Conservation (phyloP, 2,888 invertebrate species). For the Aleiodes leptofemur region DNA sequence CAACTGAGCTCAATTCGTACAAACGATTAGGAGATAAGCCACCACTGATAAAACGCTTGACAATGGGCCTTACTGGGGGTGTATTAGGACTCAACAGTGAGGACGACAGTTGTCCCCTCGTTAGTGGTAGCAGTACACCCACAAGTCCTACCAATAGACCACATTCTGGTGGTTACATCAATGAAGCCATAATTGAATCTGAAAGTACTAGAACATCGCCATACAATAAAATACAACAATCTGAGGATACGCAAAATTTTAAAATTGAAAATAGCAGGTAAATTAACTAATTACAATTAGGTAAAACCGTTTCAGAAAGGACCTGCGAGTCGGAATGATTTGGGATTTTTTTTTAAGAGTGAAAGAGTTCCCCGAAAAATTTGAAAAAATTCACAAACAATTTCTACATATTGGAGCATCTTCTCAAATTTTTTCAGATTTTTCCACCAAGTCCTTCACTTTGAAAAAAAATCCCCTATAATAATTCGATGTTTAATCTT, state of each 20-base stretch:
- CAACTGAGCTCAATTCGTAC: slow-evolving; percentile 91
- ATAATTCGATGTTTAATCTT: too few species aligned
- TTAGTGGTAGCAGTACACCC: slow-evolving; percentile 82
- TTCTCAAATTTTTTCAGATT: too few species aligned
- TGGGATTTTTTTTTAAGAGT: too few species aligned
- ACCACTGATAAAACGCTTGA: slow-evolving; percentile 85
- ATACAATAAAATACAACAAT: slow-evolving; percentile 69
- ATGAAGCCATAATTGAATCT: slow-evolving; percentile 85
- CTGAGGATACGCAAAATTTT: slow-evolving; percentile 77
- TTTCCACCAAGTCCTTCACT: too few species aligned
- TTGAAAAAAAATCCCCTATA: too few species aligned
- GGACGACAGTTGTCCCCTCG: slow-evolving; percentile 87
- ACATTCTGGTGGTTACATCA: slow-evolving; percentile 87
- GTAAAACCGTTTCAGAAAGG: too few species aligned
- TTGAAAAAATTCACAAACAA: too few species aligned
- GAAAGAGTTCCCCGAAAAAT: too few species aligned
- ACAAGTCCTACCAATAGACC: slow-evolving; percentile 81
- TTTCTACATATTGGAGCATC: too few species aligned
- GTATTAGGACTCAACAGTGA: slow-evolving; percentile 76
- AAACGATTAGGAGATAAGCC: slow-evolving; percentile 88
- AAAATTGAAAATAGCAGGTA: slow-evolving; percentile 79
- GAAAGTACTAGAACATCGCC: slow-evolving; percentile 71
- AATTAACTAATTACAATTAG: slow-evolving; percentile 26
- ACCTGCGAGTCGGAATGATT: too few species aligned
- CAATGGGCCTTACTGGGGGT: slow-evolving; percentile 82